Conservation (phyloP, 2,888 invertebrate species). For the Eurois occulta region DNA sequence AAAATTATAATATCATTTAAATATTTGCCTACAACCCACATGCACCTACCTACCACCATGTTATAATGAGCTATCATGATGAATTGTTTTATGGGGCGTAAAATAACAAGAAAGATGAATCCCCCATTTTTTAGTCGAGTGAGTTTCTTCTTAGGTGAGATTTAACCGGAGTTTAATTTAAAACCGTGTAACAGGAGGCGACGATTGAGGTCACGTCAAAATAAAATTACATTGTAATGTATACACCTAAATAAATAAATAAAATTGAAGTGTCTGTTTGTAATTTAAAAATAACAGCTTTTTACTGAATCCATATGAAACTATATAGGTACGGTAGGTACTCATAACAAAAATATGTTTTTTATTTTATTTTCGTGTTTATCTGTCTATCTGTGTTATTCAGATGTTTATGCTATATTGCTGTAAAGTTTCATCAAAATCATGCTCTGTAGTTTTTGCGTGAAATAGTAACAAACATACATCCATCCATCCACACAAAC, state of each 20-base stretch:
- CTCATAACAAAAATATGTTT: too few species aligned
- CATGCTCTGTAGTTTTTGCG: too few species aligned
- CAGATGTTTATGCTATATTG: too few species aligned
- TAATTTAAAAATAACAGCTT: too few species aligned
- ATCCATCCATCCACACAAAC: not conserved
- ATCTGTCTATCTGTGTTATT: too few species aligned
- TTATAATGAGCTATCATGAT: slow-evolving; percentile 18
- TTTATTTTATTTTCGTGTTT: too few species aligned
- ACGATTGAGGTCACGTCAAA: not conserved
- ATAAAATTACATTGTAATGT: not conserved
- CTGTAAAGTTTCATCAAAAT: too few species aligned
- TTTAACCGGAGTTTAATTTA: slow-evolving; percentile 27
- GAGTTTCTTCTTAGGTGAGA: slow-evolving; percentile 24
- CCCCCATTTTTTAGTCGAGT: slow-evolving; percentile 11
- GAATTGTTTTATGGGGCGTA: not conserved
- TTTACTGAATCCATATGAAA: too few species aligned
- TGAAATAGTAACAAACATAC: too few species aligned
- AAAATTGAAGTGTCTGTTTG: too few species aligned
- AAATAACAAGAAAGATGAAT: slow-evolving; percentile 36
- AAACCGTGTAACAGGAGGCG: not conserved
- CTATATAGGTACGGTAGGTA: too few species aligned
- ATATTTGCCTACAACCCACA: not conserved
- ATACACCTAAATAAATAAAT: too few species aligned
- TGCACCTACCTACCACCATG: not conserved
- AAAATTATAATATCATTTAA: slow-evolving; percentile 38